phyloP scores from a whole-genome alignment of 2,888 invertebrate genomes.

The Scaptomyza tumidula region DNA sequence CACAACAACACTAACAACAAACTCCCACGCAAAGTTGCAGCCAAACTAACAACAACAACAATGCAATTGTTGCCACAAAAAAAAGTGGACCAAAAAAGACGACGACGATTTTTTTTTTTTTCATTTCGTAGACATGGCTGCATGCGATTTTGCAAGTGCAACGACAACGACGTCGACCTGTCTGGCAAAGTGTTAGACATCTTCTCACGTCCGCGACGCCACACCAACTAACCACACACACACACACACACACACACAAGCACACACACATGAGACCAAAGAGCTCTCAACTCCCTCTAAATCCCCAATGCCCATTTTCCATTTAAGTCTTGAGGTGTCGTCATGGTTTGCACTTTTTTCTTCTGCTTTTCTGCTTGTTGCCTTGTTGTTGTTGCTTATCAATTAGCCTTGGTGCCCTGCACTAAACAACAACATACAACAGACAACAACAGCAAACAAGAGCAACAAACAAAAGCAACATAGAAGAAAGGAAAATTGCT shows the following conservation, averaged over 20 bases:
- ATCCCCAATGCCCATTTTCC: constrained; percentile 25
- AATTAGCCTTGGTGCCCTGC: constrained; percentile 78
- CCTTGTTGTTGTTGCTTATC: constrained; percentile 63
- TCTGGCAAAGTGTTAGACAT: constrained; percentile 80
- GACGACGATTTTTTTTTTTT: constrained; percentile 5
- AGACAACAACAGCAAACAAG: constrained; percentile 36
- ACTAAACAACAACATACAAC: constrained; percentile 43
- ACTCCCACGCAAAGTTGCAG: constrained; percentile 81
- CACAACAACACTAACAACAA: constrained; percentile 53
- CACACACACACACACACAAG: constrained; percentile 26
- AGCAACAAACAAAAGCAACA: constrained; percentile 13
- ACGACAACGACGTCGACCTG: constrained; percentile 66
- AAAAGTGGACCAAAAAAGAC: constrained; percentile 51
- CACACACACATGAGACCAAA: constrained; percentile 1
- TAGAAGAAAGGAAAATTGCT: constrained; percentile 62
- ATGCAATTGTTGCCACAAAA: constrained; percentile 66
- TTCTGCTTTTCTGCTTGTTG: constrained; percentile 20
- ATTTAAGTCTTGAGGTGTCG: constrained; percentile 61
- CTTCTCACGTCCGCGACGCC: constrained; percentile 74
- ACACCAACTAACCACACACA: constrained; percentile 30
- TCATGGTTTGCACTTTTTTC: constrained; percentile 53
- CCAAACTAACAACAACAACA: constrained; percentile 53
- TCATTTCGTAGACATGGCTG: constrained; percentile 31
- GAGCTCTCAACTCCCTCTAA: constrained; percentile 18
- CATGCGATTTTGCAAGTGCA: constrained; percentile 77